phyloP scores from a whole-genome alignment of 1,140 invertebrate genomes.

The Drosophila subobscura region DNA sequence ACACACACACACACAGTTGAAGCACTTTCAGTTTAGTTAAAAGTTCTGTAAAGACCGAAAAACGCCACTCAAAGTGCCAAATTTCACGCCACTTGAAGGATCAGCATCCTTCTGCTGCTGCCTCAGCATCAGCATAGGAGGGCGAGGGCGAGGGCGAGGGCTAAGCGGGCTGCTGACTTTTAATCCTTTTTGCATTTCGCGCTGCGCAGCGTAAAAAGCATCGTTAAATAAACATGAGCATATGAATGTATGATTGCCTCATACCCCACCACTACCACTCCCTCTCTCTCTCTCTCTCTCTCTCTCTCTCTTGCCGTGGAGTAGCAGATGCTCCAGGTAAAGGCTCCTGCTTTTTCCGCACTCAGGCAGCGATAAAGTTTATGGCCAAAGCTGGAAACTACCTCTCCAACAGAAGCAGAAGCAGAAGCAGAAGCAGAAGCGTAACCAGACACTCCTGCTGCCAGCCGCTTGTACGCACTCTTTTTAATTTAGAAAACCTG shows the following conservation, averaged over 20 bases:
- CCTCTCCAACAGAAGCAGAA: neutral
- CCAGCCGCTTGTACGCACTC: slow-evolving; percentile 20
- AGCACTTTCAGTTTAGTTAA: slow-evolving; percentile 65
- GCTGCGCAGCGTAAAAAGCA: slow-evolving; percentile 72
- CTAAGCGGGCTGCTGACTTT: slow-evolving; percentile 30
- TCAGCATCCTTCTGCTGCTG: neutral
- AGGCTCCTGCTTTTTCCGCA: slow-evolving; percentile 4
- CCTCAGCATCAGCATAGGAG: neutral
- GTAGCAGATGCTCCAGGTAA: slow-evolving; percentile 6
- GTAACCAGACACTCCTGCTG: neutral
- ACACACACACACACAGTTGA: slow-evolving; percentile 19
- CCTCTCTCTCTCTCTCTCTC: neutral
- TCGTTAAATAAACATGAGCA: slow-evolving; percentile 80
- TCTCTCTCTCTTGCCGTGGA: neutral
- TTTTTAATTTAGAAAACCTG: slow-evolving; percentile 53
- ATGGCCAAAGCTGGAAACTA: slow-evolving; percentile 47
- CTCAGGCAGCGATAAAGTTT: slow-evolving; percentile 58
- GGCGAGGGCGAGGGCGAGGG: too few relatives aligned
- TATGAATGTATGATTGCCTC: slow-evolving; percentile 74
- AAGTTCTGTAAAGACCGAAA: slow-evolving; percentile 60
- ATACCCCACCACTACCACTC: neutral
- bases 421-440: too few relatives aligned
- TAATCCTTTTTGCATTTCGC: slow-evolving; percentile 76
- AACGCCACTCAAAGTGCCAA: slow-evolving; percentile 70
- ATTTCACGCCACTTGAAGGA: slow-evolving; percentile 72